Base-by-base conservation (phyloP, 2,113 vertebrate genomes). In the Planiliza haematocheilus region DNA sequence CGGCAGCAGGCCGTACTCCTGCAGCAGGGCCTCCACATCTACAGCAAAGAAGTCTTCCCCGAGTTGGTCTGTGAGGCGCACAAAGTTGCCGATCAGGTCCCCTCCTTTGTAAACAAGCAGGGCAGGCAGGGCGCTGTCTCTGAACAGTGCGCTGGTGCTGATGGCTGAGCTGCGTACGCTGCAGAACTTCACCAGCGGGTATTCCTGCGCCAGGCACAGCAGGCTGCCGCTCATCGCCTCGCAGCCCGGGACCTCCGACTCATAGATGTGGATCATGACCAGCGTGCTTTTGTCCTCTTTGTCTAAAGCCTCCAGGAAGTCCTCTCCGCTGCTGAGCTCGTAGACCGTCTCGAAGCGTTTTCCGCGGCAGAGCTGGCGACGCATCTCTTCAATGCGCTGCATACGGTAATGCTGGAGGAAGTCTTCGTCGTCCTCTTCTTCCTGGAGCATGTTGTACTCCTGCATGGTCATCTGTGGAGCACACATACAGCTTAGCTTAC, bases 1-100 rank as follows among this genome's bases (percentile, higher is more conserved):
- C 0, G 97, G 97, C 66, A 99, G 94, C 86, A 99, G 91, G 53
- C 98, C 96, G 64, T 95, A 99, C 38, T 99, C 98, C 81, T 96
- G 96, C 74, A 99, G 93, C 73, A 99, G 95, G 4, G 96, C 96
- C 88, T 99, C 97, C 81, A 99, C 84, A 64, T 99, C 98, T 8
- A 96, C 96, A 1, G 98, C 98, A 50, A 98, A 99, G 91, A 99
- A 99, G 91, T 99, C 98, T 51, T 98, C 95, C 1, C 98, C 98
- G 0, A 99, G 96, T 87, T 99, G 97, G 91, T 99, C 97, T 0
- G 97, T 99, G 88, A 99, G 93, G 5, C 98, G 94, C 75, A 99
- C 95, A n/a, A 99, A 98, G 66, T 99, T 99, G 10, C 97, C 98
- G 0, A 99, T 95, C 85, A 99, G 92, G 75, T 99, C 97, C 0